Evolutionary conservation across 2,797 vertebrate species (phyloP).

Genomic region (Hoplostethus mediterraneus): DNA sequence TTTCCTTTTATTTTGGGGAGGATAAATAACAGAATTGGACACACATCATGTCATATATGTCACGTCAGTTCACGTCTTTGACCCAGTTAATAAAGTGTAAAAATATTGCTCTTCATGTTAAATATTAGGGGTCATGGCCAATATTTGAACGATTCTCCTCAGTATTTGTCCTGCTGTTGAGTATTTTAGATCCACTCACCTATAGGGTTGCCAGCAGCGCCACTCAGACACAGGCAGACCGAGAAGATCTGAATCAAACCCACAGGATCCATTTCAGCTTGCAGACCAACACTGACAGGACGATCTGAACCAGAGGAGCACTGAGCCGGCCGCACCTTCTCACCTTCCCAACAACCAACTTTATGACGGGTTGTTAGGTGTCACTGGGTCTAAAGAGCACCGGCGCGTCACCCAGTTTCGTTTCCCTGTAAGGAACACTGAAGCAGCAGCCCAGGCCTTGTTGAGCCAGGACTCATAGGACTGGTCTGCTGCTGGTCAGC

Average conservation of each 20-base stretch:
- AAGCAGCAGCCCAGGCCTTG: neutral
- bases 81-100: too few species aligned
- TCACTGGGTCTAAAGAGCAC: neutral
- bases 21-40: too few species aligned
- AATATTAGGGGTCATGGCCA: too few species aligned
- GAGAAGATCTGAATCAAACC: slow-evolving; percentile 1
- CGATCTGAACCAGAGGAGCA: too few species aligned
- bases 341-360: slow-evolving; percentile 22
- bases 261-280: slow-evolving; percentile 22
- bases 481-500: too few species aligned
- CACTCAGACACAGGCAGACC: slow-evolving; percentile 14
- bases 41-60: too few species aligned
- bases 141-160: too few species aligned
- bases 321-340: neutral
- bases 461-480: neutral
- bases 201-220: slow-evolving; percentile 34
- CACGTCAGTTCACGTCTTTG: too few species aligned
- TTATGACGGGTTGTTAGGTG: slow-evolving; percentile 57
- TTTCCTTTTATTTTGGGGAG: too few species aligned
- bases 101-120: too few species aligned
- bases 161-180: too few species aligned
- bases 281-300: too few species aligned
- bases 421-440: neutral
- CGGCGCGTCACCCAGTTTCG: slow-evolving; percentile 3
- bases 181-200: slow-evolving; percentile 53